Conservation (phyloP, 1,140 invertebrate genomes). For the Neodiprion pinetum region DNA sequence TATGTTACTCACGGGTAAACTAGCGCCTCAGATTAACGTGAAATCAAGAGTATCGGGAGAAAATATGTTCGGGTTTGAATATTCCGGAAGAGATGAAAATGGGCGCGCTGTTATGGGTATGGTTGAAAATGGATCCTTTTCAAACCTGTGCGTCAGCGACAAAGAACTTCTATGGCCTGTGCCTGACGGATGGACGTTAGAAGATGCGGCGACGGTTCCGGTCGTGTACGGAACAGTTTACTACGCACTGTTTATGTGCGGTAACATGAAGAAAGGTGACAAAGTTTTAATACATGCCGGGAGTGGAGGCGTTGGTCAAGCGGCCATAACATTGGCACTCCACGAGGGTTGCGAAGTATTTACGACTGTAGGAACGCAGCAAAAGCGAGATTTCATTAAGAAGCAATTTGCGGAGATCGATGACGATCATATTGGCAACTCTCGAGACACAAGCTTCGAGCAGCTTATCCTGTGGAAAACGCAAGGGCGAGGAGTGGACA, state of each 20-base stretch:
- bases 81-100: slow-evolving; percentile 63
- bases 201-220: slow-evolving; percentile 89
- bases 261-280: slow-evolving; percentile 68
- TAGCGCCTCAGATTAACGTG: slow-evolving; percentile 69
- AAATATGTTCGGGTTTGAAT: slow-evolving; percentile 78
- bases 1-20: slow-evolving; percentile 78
- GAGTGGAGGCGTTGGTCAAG: slow-evolving; percentile 79
- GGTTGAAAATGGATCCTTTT: slow-evolving; percentile 62
- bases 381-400: slow-evolving; percentile 75
- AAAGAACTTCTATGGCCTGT: slow-evolving; percentile 75
- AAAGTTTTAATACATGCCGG: slow-evolving; percentile 78
- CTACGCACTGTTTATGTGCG: slow-evolving; percentile 73
- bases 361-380: slow-evolving; percentile 73
- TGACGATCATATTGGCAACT: slow-evolving; percentile 77
- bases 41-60: slow-evolving; percentile 66
- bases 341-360: slow-evolving; percentile 71
- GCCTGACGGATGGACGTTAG: slow-evolving; percentile 82
- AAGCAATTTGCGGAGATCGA: slow-evolving; percentile 70
- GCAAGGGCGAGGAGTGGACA: slow-evolving; percentile 73
- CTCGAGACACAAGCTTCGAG: slow-evolving; percentile 75
- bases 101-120: slow-evolving; percentile 79
- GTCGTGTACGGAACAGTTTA: slow-evolving; percentile 86
- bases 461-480: slow-evolving; percentile 68
- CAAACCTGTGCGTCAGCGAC: slow-evolving; percentile 69
- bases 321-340: slow-evolving; percentile 76